These are phyloP conservation scores for Bombus turneri DNA, from an alignment of 1,140 invertebrate species.

Conservation along the genomic window DNA sequence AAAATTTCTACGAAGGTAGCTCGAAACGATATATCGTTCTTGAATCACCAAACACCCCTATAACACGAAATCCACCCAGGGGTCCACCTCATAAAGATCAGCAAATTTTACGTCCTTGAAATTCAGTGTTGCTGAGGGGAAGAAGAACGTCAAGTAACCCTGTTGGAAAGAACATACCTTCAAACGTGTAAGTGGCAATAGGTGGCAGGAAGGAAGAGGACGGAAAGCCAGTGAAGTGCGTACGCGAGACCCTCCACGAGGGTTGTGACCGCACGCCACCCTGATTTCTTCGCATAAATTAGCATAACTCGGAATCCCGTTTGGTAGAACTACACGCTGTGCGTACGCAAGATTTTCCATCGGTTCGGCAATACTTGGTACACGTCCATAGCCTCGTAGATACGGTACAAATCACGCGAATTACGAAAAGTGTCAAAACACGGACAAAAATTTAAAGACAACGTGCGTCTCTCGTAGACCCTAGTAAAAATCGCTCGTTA, in stretches of 20 bases:
- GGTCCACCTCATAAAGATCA: neutral
- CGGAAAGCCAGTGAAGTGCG: conserved; percentile 31
- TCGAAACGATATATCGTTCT: too few species aligned
- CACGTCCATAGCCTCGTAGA: too few species aligned
- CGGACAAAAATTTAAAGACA: too few species aligned
- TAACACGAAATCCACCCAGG: neutral
- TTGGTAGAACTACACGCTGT: conserved; percentile 27
- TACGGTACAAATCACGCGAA: conserved; percentile 11
- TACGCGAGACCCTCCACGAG: conserved; percentile 45
- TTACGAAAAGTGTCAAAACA: neutral
- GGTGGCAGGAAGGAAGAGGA: conserved; percentile 31
- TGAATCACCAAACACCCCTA: neutral
- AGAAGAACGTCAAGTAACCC: neutral
- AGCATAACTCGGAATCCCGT: conserved; percentile 68
- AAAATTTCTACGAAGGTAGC: neutral
- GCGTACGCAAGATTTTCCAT: conserved; percentile 26
- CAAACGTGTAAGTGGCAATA: conserved; percentile 43
- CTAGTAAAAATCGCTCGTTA: too few species aligned
- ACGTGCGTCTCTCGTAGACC: too few species aligned
- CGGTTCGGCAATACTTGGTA: conserved; percentile 8
- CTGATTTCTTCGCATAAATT: conserved; percentile 70
- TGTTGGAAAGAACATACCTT: conserved; percentile 33
- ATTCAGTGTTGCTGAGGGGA: conserved; percentile 7
- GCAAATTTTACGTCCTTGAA: neutral
- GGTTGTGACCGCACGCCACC: conserved; percentile 55